Evolutionary conservation across 2,888 invertebrate genomes (phyloP).

Genomic region (Apeira syringaria): DNA sequence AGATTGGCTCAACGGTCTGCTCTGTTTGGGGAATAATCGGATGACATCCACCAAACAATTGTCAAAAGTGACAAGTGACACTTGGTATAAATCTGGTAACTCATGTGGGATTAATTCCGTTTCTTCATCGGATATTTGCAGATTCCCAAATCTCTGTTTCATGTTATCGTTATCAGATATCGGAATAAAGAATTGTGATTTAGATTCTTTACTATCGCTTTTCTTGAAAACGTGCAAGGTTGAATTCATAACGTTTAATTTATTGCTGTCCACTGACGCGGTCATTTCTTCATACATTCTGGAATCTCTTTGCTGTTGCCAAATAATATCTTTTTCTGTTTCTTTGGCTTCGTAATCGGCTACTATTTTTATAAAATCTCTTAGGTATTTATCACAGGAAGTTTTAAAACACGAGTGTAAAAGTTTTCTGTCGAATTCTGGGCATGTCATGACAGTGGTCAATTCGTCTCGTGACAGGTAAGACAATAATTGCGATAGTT

Average conservation of each 20-base stretch:
- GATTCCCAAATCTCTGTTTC: conserved; percentile 65
- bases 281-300: conserved; percentile 61
- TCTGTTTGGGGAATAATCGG: conserved; percentile 73
- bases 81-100: conserved; percentile 60
- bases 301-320: conserved; percentile 49
- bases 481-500: conserved; percentile 58
- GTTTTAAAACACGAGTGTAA: conserved; percentile 76
- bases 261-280: conserved; percentile 70
- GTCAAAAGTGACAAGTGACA: conserved; percentile 56
- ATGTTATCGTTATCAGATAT: conserved; percentile 59
- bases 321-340: conserved; percentile 55
- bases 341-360: conserved; percentile 64
- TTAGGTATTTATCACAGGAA: conserved; percentile 73
- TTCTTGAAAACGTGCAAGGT: conserved; percentile 72
- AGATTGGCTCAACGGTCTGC: conserved; percentile 73
- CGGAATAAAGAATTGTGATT: conserved; percentile 77
- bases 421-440: conserved; percentile 78
- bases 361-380: conserved; percentile 59
- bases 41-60: conserved; percentile 66
- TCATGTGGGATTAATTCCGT: conserved; percentile 61
- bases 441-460: conserved; percentile 70
- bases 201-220: conserved; percentile 69
- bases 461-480: conserved; percentile 63
- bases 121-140: conserved; percentile 66
- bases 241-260: conserved; percentile 62